These are phyloP conservation scores for Protaetia brevitarsis DNA, from an alignment of 1,140 invertebrate genomes.

Conservation along the genomic window DNA sequence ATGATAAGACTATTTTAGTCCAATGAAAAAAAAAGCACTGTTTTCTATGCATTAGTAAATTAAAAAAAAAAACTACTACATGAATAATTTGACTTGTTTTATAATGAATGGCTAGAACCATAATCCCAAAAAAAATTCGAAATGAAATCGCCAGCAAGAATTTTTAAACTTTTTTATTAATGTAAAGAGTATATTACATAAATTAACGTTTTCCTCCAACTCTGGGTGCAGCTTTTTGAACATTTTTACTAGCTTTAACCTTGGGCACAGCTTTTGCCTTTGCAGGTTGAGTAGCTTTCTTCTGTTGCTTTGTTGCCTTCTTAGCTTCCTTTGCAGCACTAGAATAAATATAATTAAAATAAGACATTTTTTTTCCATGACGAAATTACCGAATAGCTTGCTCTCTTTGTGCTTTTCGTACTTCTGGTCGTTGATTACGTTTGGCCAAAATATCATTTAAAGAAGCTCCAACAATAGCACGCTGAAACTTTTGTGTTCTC, in stretches of 20 bases:
- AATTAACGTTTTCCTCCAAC: conserved; percentile 94
- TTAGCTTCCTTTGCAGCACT: conserved; percentile 93
- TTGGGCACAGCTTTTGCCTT: conserved; percentile 74
- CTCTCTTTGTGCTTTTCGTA: conserved; percentile 96
- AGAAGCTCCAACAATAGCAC: conserved; percentile 96
- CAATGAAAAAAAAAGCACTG: too few species aligned
- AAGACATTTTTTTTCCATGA: conserved; percentile 6
- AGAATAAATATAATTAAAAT: conserved; percentile 42
- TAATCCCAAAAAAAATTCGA: too few species aligned
- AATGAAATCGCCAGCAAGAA: too few species aligned
- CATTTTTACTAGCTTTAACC: conserved; percentile 81
- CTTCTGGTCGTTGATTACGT: conserved; percentile 98
- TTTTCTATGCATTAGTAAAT: too few species aligned
- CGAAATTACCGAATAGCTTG: conserved; percentile 88
- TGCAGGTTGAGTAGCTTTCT: conserved; percentile 72
- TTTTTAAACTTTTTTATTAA: neutral
- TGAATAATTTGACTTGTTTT: too few species aligned
- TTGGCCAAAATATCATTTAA: conserved; percentile 97
- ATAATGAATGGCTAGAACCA: too few species aligned
- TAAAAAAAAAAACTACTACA: too few species aligned
- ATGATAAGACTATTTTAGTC: too few species aligned
- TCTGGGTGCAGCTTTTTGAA: conserved; percentile 79
- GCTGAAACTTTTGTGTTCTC: conserved; percentile 92
- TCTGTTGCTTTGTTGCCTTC: conserved; percentile 85
- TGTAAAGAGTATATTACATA: conserved; percentile 21